These are phyloP conservation scores for Lithobates sylvaticus DNA, from an alignment of 2,797 vertebrate genomes.

Conservation along the genomic window DNA sequence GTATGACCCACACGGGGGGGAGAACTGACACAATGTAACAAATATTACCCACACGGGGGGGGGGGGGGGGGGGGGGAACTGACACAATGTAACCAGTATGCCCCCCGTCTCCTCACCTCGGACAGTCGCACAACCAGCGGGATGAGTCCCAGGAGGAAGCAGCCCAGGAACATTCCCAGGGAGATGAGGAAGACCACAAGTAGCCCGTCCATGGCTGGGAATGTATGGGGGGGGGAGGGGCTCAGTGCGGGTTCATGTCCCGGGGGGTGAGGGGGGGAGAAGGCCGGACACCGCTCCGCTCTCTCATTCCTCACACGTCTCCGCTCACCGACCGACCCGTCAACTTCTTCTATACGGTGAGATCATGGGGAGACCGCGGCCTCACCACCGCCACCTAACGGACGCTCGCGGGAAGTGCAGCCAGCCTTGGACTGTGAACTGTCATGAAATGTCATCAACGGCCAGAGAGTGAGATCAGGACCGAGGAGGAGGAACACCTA, in stretches of 20 bases:
- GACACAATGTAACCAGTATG: too few relatives aligned
- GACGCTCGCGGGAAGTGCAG: not conserved
- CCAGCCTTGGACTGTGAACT: too few relatives aligned
- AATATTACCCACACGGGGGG: too few relatives aligned
- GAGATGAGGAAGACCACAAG: constrained; percentile 76
- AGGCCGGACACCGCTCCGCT: not conserved
- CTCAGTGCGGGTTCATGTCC: constrained; percentile 28
- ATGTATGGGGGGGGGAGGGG: not conserved
- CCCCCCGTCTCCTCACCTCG: constrained; percentile 71
- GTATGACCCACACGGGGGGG: too few relatives aligned
- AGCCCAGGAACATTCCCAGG: constrained; percentile 81
- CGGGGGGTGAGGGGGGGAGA: not conserved
- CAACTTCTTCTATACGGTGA: constrained; percentile 17
- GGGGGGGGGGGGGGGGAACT: too few relatives aligned
- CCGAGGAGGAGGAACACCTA: too few relatives aligned
- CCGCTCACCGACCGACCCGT: not conserved
- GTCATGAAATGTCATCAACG: too few relatives aligned
- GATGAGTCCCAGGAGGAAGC: constrained; percentile 79
- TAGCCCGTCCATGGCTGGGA: constrained; percentile 77
- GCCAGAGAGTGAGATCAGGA: too few relatives aligned
- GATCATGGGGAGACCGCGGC: not conserved
- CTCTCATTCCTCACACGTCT: constrained; percentile 45
- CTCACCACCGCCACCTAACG: not conserved
- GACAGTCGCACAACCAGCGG: constrained; percentile 79
- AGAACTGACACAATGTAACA: too few relatives aligned